phyloP scores from a whole-genome alignment of 2,797 vertebrate species.

The Syncerus caffer region DNA sequence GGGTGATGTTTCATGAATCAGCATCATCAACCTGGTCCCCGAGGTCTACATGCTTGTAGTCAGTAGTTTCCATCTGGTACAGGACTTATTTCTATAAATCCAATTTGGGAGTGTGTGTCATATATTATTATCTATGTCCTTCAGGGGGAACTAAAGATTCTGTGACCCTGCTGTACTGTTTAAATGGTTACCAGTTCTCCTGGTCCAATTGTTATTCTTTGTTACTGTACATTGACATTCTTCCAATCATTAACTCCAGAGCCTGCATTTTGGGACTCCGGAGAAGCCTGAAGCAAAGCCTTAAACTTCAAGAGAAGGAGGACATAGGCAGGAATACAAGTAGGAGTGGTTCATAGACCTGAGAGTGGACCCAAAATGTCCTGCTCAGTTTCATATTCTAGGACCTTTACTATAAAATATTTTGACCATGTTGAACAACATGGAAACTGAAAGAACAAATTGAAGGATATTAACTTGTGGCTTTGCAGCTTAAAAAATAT shows the following conservation, averaged over 20 bases:
- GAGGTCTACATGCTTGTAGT: background rate
- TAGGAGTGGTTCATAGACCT: background rate
- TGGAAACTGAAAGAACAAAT: background rate
- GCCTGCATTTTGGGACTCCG: background rate
- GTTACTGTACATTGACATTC: background rate
- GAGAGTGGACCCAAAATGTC: background rate
- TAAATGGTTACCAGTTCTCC: background rate
- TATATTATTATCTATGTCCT: background rate
- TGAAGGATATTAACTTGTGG: background rate
- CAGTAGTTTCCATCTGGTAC: background rate
- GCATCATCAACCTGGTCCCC: background rate
- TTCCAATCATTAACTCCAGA: background rate
- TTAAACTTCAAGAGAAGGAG: background rate
- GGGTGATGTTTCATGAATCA: background rate
- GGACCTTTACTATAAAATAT: conserved; percentile 25
- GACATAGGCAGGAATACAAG: background rate
- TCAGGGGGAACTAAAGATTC: background rate
- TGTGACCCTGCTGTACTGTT: background rate
- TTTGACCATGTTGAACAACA: background rate
- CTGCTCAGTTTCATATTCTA: background rate
- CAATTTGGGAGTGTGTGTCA: background rate
- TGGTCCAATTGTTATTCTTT: background rate
- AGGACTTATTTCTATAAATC: background rate
- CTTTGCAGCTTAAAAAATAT: background rate
- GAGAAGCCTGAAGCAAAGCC: background rate